Evolutionary conservation across 2,888 invertebrate species (phyloP).

Genomic region (Chalcis sispes): DNA sequence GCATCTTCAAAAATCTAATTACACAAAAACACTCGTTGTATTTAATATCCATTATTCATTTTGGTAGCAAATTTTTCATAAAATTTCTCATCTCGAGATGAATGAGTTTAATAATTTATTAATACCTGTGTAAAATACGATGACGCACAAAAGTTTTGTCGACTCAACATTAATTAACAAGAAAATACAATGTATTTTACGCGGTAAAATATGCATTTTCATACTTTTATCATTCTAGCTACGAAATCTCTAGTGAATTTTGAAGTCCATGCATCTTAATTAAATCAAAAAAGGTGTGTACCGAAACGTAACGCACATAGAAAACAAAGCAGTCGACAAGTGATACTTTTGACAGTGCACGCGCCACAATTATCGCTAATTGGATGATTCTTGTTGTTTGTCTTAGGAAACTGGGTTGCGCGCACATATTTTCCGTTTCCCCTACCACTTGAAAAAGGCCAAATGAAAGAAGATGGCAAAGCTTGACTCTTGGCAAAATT

Average conservation of each 20-base stretch:
- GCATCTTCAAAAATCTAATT: too few species aligned
- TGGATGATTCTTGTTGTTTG: constrained; percentile 35
- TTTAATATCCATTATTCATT: too few species aligned
- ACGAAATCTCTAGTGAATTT: not conserved
- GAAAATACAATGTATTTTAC: constrained; percentile 5
- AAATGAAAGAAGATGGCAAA: too few species aligned
- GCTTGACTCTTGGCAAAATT: too few species aligned
- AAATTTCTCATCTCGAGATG: not conserved
- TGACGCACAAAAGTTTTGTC: constrained; percentile 23
- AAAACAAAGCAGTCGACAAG: constrained; percentile 25
- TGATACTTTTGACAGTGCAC: constrained; percentile 23
- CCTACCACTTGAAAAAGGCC: too few species aligned
- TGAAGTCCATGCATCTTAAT: constrained; percentile 28
- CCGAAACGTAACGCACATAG: not conserved
- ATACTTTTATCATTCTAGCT: constrained; percentile 6
- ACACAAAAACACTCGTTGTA: too few species aligned
- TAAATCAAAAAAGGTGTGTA: constrained; percentile 30
- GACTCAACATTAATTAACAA: constrained; percentile 29
- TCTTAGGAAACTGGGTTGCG: constrained; percentile 19
- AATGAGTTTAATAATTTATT: too few species aligned
- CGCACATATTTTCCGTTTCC: too few species aligned
- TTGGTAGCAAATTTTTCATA: too few species aligned
- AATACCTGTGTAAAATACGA: not conserved
- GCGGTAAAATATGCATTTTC: constrained; percentile 14
- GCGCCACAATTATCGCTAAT: constrained; percentile 34